Conservation (phyloP, 2,113 vertebrate species). For the Dromiciops gliroides region DNA sequence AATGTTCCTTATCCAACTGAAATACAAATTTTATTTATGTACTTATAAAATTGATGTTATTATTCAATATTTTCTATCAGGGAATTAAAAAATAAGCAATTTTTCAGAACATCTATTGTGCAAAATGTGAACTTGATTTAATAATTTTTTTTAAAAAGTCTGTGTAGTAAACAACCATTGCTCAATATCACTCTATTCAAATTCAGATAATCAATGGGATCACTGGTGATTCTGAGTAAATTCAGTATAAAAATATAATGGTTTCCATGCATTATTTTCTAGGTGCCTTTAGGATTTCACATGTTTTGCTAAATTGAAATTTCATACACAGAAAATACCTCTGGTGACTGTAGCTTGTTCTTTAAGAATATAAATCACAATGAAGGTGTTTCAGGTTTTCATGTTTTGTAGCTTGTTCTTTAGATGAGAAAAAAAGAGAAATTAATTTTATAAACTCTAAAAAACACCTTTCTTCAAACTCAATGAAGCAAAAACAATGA, state of each 20-base stretch:
- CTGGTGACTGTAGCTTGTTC: slow-evolving; percentile 75
- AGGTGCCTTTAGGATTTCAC: slow-evolving; percentile 77
- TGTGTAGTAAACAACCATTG: slow-evolving; percentile 31
- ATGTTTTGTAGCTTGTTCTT: slow-evolving; percentile 81
- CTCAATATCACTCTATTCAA: slow-evolving; percentile 62
- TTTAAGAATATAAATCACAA: too few relatives aligned
- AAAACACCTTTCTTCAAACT: slow-evolving; percentile 85
- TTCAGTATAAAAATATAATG: slow-evolving; percentile 80
- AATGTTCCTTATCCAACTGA: background rate
- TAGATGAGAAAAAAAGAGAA: slow-evolving; percentile 78
- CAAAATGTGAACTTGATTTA: slow-evolving; percentile 50
- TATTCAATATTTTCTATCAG: background rate
- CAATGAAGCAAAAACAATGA: slow-evolving; percentile 84
- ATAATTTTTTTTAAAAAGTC: slow-evolving; percentile 1
- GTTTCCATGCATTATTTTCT: slow-evolving; percentile 68
- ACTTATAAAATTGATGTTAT: background rate
- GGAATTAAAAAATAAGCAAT: background rate
- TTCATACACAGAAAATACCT: slow-evolving; percentile 79
- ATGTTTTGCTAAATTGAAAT: slow-evolving; percentile 85
- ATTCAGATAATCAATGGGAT: slow-evolving; percentile 77
- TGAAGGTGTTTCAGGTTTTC: too few relatives aligned
- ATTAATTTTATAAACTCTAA: slow-evolving; percentile 86
- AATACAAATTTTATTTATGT: background rate
- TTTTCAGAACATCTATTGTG: slow-evolving; percentile 40
- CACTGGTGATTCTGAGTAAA: slow-evolving; percentile 77